Evolutionary conservation across 2,888 invertebrate species (phyloP).

Genomic region (Tetragonisca angustula): DNA sequence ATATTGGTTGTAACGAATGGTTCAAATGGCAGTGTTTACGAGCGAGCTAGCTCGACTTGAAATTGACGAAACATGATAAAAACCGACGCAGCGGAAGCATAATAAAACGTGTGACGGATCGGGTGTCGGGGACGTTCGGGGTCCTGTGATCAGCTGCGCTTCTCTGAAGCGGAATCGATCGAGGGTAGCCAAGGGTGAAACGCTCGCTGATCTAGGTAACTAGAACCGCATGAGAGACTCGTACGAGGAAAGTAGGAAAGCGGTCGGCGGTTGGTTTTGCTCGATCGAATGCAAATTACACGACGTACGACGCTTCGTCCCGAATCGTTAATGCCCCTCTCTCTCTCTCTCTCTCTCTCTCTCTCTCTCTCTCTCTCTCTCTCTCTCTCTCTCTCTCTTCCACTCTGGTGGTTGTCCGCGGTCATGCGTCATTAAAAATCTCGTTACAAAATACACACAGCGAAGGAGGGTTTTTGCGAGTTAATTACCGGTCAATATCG

Average conservation of each 20-base stretch:
- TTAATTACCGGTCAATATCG: slow-evolving; percentile 56
- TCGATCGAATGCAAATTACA: slow-evolving; percentile 36
- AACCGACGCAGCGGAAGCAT: slow-evolving; percentile 22
- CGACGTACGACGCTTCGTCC: not conserved
- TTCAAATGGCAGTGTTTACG: not conserved
- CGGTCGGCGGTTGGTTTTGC: not conserved
- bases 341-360: not conserved
- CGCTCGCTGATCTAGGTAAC: slow-evolving; percentile 39
- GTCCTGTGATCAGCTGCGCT: slow-evolving; percentile 41
- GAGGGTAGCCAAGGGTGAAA: slow-evolving; percentile 42
- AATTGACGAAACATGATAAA: not conserved
- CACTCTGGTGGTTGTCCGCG: not conserved
- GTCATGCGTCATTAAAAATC: slow-evolving; percentile 58
- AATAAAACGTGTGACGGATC: slow-evolving; percentile 48
- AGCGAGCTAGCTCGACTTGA: not conserved
- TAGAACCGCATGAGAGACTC: slow-evolving; percentile 43
- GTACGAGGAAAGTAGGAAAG: not conserved
- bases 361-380: not conserved
- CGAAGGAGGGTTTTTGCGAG: slow-evolving; percentile 30
- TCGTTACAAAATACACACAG: slow-evolving; percentile 50
- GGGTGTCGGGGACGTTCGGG: slow-evolving; percentile 46
- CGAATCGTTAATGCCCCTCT: not conserved
- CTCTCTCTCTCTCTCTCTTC: not conserved
- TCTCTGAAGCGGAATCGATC: slow-evolving; percentile 40
- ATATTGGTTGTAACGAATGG: too few species aligned